phyloP scores from a whole-genome alignment of 2,113 vertebrate species.

The Megaceryle maxima region DNA sequence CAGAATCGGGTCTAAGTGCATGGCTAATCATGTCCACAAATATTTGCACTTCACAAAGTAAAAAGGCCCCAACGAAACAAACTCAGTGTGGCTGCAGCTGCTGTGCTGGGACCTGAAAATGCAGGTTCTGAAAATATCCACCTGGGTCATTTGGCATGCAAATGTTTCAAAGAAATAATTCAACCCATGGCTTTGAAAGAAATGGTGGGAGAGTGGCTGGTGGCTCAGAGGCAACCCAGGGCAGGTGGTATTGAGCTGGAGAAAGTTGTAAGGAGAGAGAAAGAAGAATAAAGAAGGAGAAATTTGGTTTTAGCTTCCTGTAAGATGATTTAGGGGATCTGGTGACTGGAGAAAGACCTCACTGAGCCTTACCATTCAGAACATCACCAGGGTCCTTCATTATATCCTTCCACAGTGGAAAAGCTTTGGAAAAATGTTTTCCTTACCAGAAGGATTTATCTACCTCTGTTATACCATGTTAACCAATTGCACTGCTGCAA shows the following conservation, averaged over 20 bases:
- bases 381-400: neutral
- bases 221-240: neutral
- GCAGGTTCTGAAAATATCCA: neutral
- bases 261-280: neutral
- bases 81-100: neutral
- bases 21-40: neutral
- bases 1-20: neutral
- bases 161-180: neutral
- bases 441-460: neutral
- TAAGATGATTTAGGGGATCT: neutral
- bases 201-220: neutral
- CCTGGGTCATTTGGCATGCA: neutral
- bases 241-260: neutral
- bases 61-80: neutral
- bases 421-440: neutral
- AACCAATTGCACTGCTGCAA: neutral
- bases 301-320: neutral
- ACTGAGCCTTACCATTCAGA: neutral
- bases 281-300: neutral
- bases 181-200: neutral
- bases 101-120: neutral
- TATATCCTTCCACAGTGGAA: neutral
- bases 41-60: neutral
- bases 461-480: neutral
- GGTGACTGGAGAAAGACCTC: neutral